phyloP scores from a whole-genome alignment of 2,888 invertebrate species.

The Callosobruchus maculatus region DNA sequence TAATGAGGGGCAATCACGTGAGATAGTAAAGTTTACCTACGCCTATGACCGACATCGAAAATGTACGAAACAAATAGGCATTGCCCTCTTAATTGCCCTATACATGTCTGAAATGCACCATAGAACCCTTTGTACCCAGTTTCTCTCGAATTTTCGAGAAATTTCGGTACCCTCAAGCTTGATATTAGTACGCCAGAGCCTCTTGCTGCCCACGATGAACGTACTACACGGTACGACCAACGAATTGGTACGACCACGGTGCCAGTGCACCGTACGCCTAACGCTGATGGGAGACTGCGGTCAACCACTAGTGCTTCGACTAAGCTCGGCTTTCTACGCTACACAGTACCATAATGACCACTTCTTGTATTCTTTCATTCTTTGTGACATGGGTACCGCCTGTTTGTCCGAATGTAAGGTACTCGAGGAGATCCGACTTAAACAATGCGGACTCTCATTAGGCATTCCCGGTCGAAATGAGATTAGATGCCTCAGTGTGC shows the following conservation, averaged over 20 bases:
- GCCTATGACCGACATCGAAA: too few species aligned
- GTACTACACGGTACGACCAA: too few species aligned
- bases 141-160: too few species aligned
- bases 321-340: neutral
- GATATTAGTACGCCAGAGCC: neutral
- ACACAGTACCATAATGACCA: neutral
- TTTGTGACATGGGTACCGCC: neutral
- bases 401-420: neutral
- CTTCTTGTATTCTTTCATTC: neutral
- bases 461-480: conserved; percentile 23
- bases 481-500: conserved; percentile 23
- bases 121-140: too few species aligned
- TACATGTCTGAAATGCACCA: too few species aligned
- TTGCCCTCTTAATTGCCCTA: too few species aligned
- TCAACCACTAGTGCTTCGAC: neutral
- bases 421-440: conserved; percentile 15
- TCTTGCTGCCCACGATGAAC: too few species aligned
- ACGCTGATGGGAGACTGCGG: neutral
- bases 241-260: too few species aligned
- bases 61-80: too few species aligned
- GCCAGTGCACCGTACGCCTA: too few species aligned
- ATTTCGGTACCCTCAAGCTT: neutral
- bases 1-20: too few species aligned
- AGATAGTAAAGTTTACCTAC: too few species aligned
- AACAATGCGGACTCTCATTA: conserved; percentile 26